These are phyloP conservation scores for Amblyjoppa fuscipennis DNA, from an alignment of 2,888 invertebrate genomes.

Conservation along the genomic window DNA sequence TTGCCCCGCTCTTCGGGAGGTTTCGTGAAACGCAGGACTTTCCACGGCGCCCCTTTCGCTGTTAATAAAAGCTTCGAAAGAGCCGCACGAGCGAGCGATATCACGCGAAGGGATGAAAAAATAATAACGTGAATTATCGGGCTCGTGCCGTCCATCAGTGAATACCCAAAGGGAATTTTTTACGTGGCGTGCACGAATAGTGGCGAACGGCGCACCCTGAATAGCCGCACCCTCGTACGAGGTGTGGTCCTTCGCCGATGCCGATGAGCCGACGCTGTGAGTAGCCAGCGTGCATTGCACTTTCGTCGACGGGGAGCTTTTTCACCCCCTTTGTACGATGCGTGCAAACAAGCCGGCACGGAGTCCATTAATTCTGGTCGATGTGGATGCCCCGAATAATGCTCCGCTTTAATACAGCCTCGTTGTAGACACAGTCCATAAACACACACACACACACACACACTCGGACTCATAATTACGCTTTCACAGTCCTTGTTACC, in stretches of 20 bases:
- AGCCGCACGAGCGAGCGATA: slow-evolving; percentile 2
- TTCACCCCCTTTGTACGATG: slow-evolving; percentile 48
- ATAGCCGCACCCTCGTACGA: slow-evolving; percentile 73
- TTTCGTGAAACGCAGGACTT: background rate
- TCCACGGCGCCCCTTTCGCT: background rate
- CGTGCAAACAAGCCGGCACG: slow-evolving; percentile 69
- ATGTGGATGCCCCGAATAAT: slow-evolving; percentile 39
- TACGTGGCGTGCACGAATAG: slow-evolving; percentile 63
- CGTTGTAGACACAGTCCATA: background rate
- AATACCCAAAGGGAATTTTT: slow-evolving; percentile 67
- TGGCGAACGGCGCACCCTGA: slow-evolving; percentile 76
- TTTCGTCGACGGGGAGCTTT: slow-evolving; percentile 69
- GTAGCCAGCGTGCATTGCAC: slow-evolving; percentile 70
- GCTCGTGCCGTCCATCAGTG: slow-evolving; percentile 60
- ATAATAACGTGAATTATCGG: slow-evolving; percentile 31
- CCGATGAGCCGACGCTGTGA: slow-evolving; percentile 63
- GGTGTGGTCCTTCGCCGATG: slow-evolving; percentile 68
- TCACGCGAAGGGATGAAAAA: slow-evolving; percentile 56
- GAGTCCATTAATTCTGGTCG: slow-evolving; percentile 67
- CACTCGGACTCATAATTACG: slow-evolving; percentile 16
- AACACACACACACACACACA: background rate
- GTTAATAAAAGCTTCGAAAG: slow-evolving; percentile 20
- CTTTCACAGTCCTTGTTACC: slow-evolving; percentile 6
- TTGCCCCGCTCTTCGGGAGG: background rate
- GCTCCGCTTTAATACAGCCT: background rate